Evolutionary conservation across 2,888 invertebrate genomes (phyloP).

Genomic region (Hartigia nigra): DNA sequence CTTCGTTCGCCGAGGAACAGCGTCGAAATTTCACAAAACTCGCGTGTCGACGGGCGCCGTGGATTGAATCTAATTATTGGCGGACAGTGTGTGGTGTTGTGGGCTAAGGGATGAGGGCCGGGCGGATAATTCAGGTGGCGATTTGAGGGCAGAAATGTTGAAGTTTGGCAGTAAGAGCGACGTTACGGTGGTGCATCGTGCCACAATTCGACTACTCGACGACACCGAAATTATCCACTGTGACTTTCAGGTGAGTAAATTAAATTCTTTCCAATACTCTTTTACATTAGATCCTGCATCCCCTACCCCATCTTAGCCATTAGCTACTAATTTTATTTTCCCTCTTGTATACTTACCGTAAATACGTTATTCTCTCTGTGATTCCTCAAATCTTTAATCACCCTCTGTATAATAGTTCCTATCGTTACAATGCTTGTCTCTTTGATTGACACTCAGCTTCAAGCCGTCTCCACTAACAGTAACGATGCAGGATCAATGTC

Average conservation of each 20-base stretch:
- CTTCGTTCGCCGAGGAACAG: conserved; percentile 13
- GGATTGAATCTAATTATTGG: conserved; percentile 18
- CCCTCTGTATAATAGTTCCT: background rate
- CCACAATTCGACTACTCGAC: conserved; percentile 87
- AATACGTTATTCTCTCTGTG: background rate
- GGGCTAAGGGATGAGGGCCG: conserved; percentile 60
- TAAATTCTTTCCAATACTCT: background rate
- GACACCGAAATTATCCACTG: conserved; percentile 92
- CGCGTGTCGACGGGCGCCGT: conserved; percentile 14
- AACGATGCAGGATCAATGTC: background rate
- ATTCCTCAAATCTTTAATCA: background rate
- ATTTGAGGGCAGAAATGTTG: conserved; percentile 66
- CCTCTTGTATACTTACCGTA: background rate
- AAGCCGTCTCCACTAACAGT: background rate
- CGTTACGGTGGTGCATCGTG: conserved; percentile 66
- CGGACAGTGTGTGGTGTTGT: conserved; percentile 62
- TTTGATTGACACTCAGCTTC: background rate
- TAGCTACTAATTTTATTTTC: background rate
- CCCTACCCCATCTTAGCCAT: background rate
- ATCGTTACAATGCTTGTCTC: no score
- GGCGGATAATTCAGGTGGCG: conserved; percentile 60
- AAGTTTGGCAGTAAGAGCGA: conserved; percentile 68
- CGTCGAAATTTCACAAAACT: conserved; percentile 8
- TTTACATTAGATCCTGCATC: background rate
- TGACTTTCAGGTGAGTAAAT: conserved; percentile 82